These are phyloP conservation scores for Perca schrenkii DNA, from an alignment of 2,113 vertebrate genomes.

Conservation along the genomic window DNA sequence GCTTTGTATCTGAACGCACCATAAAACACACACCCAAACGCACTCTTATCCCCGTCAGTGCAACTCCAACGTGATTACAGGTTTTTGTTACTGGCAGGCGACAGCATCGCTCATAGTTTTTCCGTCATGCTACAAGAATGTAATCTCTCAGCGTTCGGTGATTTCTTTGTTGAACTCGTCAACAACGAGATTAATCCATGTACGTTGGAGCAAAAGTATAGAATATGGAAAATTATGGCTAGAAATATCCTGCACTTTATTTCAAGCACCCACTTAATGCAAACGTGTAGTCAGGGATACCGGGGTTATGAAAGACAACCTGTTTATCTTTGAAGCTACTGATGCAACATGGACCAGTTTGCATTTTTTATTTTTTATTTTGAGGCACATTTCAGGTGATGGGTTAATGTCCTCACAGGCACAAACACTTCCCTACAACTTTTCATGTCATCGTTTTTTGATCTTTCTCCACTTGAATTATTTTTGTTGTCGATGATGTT, in stretches of 20 bases:
- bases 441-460: conserved; percentile 30
- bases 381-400: conserved; percentile 41
- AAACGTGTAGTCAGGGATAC: conserved; percentile 33
- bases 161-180: conserved; percentile 51
- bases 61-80: neutral
- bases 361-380: conserved; percentile 8
- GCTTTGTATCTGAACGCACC: conserved; percentile 46
- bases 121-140: conserved; percentile 65
- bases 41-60: neutral
- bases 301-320: conserved; percentile 2
- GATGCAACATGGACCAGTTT: conserved; percentile 15
- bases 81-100: neutral
- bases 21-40: neutral
- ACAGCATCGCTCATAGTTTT: conserved; percentile 7
- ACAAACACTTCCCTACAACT: conserved; percentile 48
- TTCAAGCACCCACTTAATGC: conserved; percentile 55
- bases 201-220: conserved; percentile 37
- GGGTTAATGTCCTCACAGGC: conserved; percentile 57
- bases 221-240: conserved; percentile 43
- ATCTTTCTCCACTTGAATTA: conserved; percentile 57
- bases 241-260: conserved; percentile 78
- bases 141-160: conserved; percentile 46
- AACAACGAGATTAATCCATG: conserved; percentile 59
- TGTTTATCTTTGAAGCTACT: conserved; percentile 6
- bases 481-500: conserved; percentile 22